Conservation (phyloP, 2,888 invertebrate species). For the Diplolepis rosae region DNA sequence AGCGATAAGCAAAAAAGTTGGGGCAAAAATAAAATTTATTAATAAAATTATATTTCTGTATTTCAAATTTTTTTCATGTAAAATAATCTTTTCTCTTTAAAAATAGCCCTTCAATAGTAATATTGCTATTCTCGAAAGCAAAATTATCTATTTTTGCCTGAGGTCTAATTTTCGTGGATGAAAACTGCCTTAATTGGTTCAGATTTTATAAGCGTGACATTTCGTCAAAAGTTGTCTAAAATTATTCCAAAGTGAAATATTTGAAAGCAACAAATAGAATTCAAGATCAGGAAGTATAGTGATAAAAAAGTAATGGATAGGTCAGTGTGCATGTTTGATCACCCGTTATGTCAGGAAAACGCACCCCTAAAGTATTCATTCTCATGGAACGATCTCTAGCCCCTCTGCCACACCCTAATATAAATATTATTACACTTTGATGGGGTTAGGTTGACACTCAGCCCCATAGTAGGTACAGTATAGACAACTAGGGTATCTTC, state of each 20-base stretch:
- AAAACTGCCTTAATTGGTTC: too few relatives aligned
- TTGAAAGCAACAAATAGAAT: neutral
- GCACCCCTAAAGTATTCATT: slow-evolving; percentile 54
- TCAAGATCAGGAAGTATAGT: neutral
- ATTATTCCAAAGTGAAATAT: neutral
- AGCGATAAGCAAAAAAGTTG: too few relatives aligned
- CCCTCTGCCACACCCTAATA: slow-evolving; percentile 71
- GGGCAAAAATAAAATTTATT: too few relatives aligned
- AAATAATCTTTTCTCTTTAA: too few relatives aligned
- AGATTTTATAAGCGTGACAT: too few relatives aligned
- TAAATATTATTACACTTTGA: slow-evolving; percentile 74
- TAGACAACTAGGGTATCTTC: slow-evolving; percentile 48
- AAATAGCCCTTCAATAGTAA: too few relatives aligned
- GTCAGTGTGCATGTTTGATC: slow-evolving; percentile 33
- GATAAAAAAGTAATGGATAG: neutral
- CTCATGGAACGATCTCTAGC: slow-evolving; percentile 59
- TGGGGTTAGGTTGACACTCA: slow-evolving; percentile 73
- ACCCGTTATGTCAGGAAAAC: slow-evolving; percentile 43
- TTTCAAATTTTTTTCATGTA: too few relatives aligned
- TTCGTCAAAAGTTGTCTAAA: neutral
- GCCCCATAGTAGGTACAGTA: slow-evolving; percentile 50
- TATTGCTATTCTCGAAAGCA: too few relatives aligned
- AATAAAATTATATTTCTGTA: too few relatives aligned
- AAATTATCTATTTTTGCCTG: too few relatives aligned
- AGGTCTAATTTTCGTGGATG: too few relatives aligned